Conservation (phyloP, 2,888 invertebrate genomes). For the Chesias legatella region DNA sequence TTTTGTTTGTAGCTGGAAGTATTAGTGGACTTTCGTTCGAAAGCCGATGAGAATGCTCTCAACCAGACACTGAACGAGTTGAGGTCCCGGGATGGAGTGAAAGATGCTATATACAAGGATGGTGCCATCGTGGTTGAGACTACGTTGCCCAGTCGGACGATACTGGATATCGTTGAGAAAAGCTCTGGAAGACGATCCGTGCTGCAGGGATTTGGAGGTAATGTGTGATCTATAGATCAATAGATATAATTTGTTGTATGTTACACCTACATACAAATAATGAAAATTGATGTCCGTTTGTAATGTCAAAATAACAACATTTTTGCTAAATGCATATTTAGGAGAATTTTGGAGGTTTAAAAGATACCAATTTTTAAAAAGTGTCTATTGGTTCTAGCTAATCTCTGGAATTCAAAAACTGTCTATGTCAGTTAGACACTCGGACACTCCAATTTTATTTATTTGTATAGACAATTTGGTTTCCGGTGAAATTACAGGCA, state of each 20-base stretch:
- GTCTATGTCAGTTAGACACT: no score
- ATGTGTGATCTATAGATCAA: neutral
- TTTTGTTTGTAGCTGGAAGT: slow-evolving; percentile 58
- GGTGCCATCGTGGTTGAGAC: slow-evolving; percentile 87
- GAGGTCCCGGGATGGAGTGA: slow-evolving; percentile 40
- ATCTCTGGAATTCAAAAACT: no score
- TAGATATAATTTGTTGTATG: neutral
- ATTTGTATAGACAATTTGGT: no score
- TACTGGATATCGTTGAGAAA: slow-evolving; percentile 71
- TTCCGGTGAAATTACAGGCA: no score
- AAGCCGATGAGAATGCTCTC: slow-evolving; percentile 40
- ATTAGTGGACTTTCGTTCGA: slow-evolving; percentile 55
- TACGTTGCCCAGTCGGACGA: slow-evolving; percentile 75
- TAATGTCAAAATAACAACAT: no score
- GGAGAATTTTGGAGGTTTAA: no score
- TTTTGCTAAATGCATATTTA: no score
- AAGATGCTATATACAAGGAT: slow-evolving; percentile 75
- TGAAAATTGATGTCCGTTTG: no score
- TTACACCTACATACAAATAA: neutral
- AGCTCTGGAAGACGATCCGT: slow-evolving; percentile 87
- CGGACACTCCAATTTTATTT: no score
- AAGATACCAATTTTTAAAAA: no score
- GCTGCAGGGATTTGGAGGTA: slow-evolving; percentile 89
- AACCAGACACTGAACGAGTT: slow-evolving; percentile 48
- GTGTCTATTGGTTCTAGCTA: no score